Evolutionary conservation across 2,888 invertebrate species (phyloP), one percentile per base, ranked within the genome.

Genomic region (Drosophila colorata): DNA sequence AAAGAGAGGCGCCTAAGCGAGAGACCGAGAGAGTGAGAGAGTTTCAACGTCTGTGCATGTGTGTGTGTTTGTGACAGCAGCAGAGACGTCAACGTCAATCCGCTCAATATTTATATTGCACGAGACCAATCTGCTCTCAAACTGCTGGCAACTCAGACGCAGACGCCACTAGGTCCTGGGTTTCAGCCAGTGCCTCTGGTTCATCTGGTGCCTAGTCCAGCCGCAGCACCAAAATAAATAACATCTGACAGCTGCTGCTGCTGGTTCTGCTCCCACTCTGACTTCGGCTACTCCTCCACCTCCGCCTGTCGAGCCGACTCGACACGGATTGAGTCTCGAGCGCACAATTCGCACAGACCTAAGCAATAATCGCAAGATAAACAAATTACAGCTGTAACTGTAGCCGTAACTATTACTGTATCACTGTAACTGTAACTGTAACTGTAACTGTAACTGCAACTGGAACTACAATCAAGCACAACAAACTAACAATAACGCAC

Each of bases 181-280:
- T 28, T 33, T 73, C 63, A 48, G 66, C 59, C 65, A 53, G 67
- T 72, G 72, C 72, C 69, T 76, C 71, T 78, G 76, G 74, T 63
- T 74, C 77, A 77, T 63, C 48, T 60, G 60, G 63, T 59, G 64
- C 56, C 69, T 68, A 69, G 57, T 58, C 37, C 53, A 67, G 66
- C 49, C 57, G 69, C 71, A 76, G 61, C 70, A 81, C 75, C 88
- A 90, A 89, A 84, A 80, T 83, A 86, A 86, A 86, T 85, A 85
- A 86, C 73, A 78, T 83, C 82, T 87, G 86, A 89, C 88, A 89
- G 80, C 83, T 88, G 83, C 80, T 74, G 58, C 60, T 65, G 28
- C 46, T 43, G n/a, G 41, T 44, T 13, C 31, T 40, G n/a, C 41
- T 46, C 23, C 40, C 16, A 9, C 46, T 28, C 11, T 28, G 11